A percentile compares a stretch with the other conserved stretches of the same genome.
Conservation (phyloP, 2,797 vertebrate genomes). For the Carapus acus region DNA sequence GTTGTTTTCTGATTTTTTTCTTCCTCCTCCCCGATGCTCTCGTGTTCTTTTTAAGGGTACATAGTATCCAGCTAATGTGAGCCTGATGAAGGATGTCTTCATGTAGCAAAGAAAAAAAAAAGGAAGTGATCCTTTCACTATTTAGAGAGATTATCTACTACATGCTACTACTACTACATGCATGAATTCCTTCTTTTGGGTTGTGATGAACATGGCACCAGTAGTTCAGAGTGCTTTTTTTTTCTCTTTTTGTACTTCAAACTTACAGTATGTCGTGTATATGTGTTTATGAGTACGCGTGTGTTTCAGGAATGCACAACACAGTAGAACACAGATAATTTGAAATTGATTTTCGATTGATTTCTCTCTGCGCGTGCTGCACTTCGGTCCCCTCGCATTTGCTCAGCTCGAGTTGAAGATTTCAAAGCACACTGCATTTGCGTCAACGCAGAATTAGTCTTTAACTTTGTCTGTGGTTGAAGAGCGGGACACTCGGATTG, state of each 20-base stretch:
- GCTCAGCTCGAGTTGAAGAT: conserved; percentile 29
- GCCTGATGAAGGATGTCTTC: conserved; percentile 70
- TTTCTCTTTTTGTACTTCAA: conserved; percentile 42
- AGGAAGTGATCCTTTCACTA: conserved; percentile 44
- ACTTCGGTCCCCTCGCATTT: conserved; percentile 21
- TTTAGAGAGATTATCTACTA: conserved; percentile 57
- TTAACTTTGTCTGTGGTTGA: conserved; percentile 2
- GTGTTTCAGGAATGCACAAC: conserved; percentile 50
- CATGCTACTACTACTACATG: no score
- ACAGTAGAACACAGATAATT: conserved; percentile 26
- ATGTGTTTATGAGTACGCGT: conserved; percentile 1
- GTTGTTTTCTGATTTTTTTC: conserved; percentile 32
- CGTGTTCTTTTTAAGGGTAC: conserved; percentile 52
- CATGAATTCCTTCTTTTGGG: conserved; percentile 54
- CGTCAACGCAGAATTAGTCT: conserved; percentile 22
- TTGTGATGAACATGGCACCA: conserved; percentile 36
- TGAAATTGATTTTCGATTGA: conserved; percentile 20
- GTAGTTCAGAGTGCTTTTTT: conserved; percentile 44
- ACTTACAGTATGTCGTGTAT: not conserved
- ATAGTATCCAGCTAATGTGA: conserved; percentile 61
- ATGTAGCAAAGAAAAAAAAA: conserved; percentile 58
- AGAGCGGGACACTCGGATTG: conserved; percentile 22
- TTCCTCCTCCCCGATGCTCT: conserved; percentile 31
- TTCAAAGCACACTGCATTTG: conserved; percentile 38
- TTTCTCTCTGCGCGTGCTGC: conserved; percentile 22